Evolutionary conservation across 2,888 invertebrate species (phyloP), one percentile per base, ranked within the genome.

Genomic region (Byasa hedistus): DNA sequence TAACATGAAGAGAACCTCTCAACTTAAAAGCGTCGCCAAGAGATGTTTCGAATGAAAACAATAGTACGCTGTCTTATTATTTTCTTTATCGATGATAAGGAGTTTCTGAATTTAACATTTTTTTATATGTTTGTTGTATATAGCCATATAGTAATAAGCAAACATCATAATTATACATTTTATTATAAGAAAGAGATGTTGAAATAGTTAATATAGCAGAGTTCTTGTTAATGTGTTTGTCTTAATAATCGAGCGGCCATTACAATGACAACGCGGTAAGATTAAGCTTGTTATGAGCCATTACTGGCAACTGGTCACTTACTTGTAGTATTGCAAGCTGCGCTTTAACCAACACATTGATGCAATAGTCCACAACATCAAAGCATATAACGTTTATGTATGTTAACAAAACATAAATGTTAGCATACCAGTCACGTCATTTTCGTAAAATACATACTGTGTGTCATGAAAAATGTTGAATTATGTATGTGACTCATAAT

Each of bases 281-380:
- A 10, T 39, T 39, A 32, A 10, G 39, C 15, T 39, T 39, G 39
- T 39, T 39, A 39, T 39, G 39, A 39, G 39, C 39, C 39, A 56
- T 62, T 57, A 62, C 39, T 39, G 48, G 23, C 62, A 57, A 62
- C 56, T 24, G 62, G 68, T 70, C 64, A 69, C 69, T 39, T 3
- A 39, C 39, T 39, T 12, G 15, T 15, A 39, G 39, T 39, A 15
- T 15, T 70, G 69, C 61, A 70, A 68, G 66, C 56, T 68, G 68
- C 59, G 68, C 62, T 59, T 71, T 72, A 77, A 78, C 77, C 75
- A 75, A 76, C 66, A 72, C 63, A 66, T 77, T 73, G 70, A 71
- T 76, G 73, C 69, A 69, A 69, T 68, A 64, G 73, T 39, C 39
- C 15, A 23, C 24, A 55, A 71, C 72, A 70, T 70, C 69, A 69